phyloP scores from a whole-genome alignment of 2,113 vertebrate genomes.

The Cichladusa arquata region DNA sequence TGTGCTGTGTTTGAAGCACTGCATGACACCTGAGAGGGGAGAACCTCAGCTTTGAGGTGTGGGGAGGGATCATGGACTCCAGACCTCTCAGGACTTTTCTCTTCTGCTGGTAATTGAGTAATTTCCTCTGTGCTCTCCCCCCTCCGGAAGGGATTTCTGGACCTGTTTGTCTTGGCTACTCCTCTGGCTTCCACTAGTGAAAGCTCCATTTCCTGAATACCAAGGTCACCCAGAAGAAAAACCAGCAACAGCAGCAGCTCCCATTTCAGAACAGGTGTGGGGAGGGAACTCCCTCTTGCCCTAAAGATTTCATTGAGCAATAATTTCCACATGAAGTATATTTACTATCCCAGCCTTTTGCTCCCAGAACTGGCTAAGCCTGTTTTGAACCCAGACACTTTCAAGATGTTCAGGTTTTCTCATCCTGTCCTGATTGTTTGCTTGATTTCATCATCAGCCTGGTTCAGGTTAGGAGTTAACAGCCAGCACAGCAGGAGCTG shows the following conservation, averaged over 20 bases:
- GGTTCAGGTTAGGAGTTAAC: neutral
- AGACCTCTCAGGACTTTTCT: conserved; percentile 12
- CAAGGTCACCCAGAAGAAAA: conserved; percentile 58
- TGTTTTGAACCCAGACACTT: conserved; percentile 17
- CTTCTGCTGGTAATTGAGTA: conserved; percentile 24
- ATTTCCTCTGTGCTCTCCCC: conserved; percentile 47
- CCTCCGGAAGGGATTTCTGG: conserved; percentile 54
- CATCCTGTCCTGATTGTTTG: neutral
- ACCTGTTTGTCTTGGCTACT: conserved; percentile 66
- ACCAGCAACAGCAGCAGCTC: neutral
- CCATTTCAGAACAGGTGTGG: conserved; percentile 60
- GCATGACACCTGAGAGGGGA: neutral
- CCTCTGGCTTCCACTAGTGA: conserved; percentile 51
- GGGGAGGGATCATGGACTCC: neutral
- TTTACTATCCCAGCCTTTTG: conserved; percentile 22
- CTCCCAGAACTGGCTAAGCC: conserved; percentile 30
- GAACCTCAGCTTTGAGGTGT: neutral
- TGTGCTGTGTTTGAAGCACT: neutral
- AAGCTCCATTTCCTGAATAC: conserved; percentile 56
- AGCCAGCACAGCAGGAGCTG: neutral
- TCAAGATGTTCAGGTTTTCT: conserved; percentile 51
- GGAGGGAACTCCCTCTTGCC: conserved; percentile 48
- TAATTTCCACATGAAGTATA: conserved; percentile 37
- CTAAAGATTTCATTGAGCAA: conserved; percentile 37
- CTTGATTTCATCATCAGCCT: conserved; percentile 25